Evolutionary conservation across 2,113 vertebrate genomes (phyloP).

Genomic region (Gobio gobio): DNA sequence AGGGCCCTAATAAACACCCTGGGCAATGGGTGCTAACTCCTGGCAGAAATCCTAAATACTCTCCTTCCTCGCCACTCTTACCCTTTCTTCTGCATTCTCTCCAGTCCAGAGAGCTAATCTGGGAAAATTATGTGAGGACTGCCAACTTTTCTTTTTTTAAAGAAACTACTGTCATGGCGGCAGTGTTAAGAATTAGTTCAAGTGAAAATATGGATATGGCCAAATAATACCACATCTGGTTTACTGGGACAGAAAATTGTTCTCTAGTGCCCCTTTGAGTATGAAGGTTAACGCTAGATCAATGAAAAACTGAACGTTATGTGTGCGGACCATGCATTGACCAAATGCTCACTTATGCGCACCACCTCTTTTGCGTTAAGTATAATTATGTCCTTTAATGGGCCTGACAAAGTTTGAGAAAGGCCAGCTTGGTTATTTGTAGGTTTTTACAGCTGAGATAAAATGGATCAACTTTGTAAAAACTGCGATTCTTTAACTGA

Average conservation of each 20-base stretch:
- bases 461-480: background rate
- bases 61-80: background rate
- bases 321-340: no score
- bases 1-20: constrained; percentile 34
- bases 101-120: background rate
- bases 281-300: background rate
- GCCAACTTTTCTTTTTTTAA: background rate
- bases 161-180: background rate
- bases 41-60: background rate
- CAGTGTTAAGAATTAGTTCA: background rate
- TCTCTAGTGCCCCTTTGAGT: background rate
- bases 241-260: background rate
- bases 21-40: background rate
- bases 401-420: no score
- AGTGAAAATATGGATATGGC: background rate
- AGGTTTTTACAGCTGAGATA: background rate
- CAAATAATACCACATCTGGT: background rate
- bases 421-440: no score
- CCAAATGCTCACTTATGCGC: no score
- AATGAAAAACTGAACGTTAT: no score
- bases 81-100: constrained; percentile 17
- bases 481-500: background rate
- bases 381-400: no score
- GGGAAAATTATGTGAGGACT: background rate
- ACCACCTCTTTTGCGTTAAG: no score